Percentiles rank a stretch among this genome's conserved stretches.
phyloP scores from a whole-genome alignment of 2,888 invertebrate genomes.

The Tipula lateralis region DNA sequence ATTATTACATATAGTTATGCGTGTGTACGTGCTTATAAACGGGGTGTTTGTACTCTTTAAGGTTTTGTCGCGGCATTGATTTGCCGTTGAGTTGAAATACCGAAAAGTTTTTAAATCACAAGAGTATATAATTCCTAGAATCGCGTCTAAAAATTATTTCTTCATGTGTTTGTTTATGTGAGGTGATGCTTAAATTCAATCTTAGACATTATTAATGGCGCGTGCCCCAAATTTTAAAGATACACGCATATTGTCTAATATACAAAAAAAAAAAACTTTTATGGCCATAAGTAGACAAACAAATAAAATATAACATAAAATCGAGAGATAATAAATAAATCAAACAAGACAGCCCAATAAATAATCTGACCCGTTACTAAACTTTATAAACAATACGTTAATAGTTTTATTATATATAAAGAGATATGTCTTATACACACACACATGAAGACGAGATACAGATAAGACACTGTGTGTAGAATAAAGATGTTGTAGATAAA shows the following conservation, averaged over 20 bases:
- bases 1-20: background rate
- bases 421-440: too few relatives aligned
- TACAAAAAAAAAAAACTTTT: background rate
- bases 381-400: background rate
- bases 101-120: background rate
- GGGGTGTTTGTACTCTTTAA: background rate
- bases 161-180: background rate
- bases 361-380: background rate
- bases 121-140: background rate
- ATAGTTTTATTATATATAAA: background rate
- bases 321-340: constrained; percentile 11
- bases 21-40: background rate
- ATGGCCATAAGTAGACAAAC: background rate
- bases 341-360: background rate
- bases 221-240: background rate
- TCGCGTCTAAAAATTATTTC: background rate
- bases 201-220: background rate
- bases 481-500: background rate
- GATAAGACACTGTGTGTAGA: background rate
- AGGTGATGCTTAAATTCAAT: background rate
- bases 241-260: background rate
- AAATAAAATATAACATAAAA: background rate
- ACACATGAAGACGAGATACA: background rate
- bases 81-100: background rate
- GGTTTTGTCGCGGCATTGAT: background rate